Conservation (phyloP, 64 coral and sea anemone species). For the Pocillopora damicornis region DNA sequence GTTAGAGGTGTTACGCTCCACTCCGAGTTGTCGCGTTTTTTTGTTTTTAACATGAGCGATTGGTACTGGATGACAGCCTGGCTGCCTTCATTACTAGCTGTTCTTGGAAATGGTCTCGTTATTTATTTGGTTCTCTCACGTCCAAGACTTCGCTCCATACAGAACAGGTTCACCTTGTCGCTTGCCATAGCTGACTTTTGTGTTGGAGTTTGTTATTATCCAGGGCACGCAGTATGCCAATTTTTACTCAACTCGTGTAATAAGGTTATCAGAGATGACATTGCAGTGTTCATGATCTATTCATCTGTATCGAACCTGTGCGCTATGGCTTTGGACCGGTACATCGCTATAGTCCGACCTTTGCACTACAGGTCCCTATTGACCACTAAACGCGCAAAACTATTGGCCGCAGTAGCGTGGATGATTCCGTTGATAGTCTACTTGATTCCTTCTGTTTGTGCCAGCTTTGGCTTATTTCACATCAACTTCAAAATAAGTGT, state of each 20-base stretch:
- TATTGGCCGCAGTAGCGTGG: neutral
- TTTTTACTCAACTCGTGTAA: neutral
- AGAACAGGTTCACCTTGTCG: slow-evolving; percentile 53
- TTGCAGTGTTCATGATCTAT: neutral
- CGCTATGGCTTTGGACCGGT: slow-evolving; percentile 4
- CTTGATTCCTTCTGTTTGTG: slow-evolving; percentile 14
- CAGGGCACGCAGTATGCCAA: slow-evolving; percentile 34
- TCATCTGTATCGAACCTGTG: neutral
- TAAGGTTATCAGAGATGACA: neutral
- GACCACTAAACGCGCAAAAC: neutral
- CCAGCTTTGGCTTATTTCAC: neutral
- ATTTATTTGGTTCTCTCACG: slow-evolving; percentile 57
- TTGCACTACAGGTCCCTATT: slow-evolving; percentile 3
- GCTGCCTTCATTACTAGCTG: slow-evolving; percentile 29
- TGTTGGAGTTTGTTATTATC: slow-evolving; percentile 47
- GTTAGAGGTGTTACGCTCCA: too few relatives aligned
- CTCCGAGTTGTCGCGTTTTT: neutral
- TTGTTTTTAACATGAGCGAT: neutral
- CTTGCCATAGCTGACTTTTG: slow-evolving; percentile 65
- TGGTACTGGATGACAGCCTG: slow-evolving; percentile 59
- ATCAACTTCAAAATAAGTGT: neutral
- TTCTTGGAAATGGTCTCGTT: slow-evolving; percentile 57
- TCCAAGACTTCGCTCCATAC: slow-evolving; percentile 49
- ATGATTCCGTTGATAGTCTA: neutral
- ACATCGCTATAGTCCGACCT: slow-evolving; percentile 16